Base-by-base conservation (phyloP, 2,888 invertebrate species). In the Cartodere bifasciata region DNA sequence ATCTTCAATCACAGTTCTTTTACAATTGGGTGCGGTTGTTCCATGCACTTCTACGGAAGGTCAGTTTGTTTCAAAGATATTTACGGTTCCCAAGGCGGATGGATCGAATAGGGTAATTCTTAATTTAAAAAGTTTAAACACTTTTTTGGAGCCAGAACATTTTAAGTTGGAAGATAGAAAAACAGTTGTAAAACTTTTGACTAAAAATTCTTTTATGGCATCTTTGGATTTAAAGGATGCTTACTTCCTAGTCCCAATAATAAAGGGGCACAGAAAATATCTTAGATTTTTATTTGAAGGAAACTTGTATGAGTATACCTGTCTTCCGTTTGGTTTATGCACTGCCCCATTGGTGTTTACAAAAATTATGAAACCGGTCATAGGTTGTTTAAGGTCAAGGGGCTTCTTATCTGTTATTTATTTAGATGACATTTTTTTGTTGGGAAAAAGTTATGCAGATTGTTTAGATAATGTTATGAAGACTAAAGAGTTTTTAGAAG, bases 301-400 rank as follows among this genome's bases (percentile, higher is more conserved):
- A 0, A 34, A 35, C 13, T 4, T 40, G 4, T 49, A 35, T 30
- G 42, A 47, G 25, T 50, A 45, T 34, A 35, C 22, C 2, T 45
- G 42, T 16, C 28, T 47, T 10, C 48, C 48, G 5, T 47, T 47
- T 29, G 46, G 47, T 9, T 15, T 49, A 4, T 41, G 36, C 3
- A 31, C 40, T n/a, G 42, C 42, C 2, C 46, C 49, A n/a, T 48
- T 25, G 26, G 28, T 43, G 6, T 49, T 49, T 35, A 49, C 48
- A 13, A 49, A 51, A 33, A 14, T 49, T 6, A 23, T 47, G 22
- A 46, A 41, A 31, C 42, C 46, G 9, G 33, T 45, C 4, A 17
- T 39, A 2, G 22, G 23, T 6, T 11, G 6, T 5, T 30, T 46
- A 12, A 29, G 42, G 32, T 9, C 16, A 24, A 13, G 31, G 21